phyloP scores from a whole-genome alignment of 1,140 invertebrate genomes.

The Condylostylus longicornis region DNA sequence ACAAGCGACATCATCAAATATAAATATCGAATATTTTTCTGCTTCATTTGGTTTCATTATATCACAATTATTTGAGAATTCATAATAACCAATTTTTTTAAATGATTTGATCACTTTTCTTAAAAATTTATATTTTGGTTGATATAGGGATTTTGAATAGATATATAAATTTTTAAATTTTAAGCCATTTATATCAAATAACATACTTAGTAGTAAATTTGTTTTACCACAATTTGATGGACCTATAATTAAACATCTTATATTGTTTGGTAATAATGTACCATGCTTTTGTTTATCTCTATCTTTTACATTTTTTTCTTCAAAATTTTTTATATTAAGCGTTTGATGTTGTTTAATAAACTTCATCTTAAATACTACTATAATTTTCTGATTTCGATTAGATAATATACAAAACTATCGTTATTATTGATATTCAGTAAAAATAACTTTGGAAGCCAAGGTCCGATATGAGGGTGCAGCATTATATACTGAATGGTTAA shows the following conservation, averaged over 20 bases:
- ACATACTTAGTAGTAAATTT: conserved; percentile 21
- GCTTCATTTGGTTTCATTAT: conserved; percentile 10
- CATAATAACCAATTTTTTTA: conserved; percentile 10
- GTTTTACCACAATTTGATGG: conserved; percentile 27
- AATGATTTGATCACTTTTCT: conserved; percentile 11
- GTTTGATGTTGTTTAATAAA: conserved; percentile 9
- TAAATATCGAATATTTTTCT: conserved; percentile 19
- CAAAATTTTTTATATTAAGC: conserved; percentile 9
- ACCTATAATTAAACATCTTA: conserved; percentile 16
- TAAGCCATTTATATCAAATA: conserved; percentile 22
- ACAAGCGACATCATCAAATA: conserved; percentile 30
- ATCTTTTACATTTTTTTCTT: conserved; percentile 5
- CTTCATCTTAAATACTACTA: conserved; percentile 11
- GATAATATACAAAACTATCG: too few relatives aligned
- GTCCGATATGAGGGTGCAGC: too few relatives aligned
- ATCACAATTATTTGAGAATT: conserved; percentile 8
- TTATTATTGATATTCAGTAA: too few relatives aligned
- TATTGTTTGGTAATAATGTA: conserved; percentile 16
- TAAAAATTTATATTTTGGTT: conserved; percentile 21
- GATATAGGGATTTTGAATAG: conserved; percentile 18
- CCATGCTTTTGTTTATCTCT: too few relatives aligned
- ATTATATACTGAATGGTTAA: too few relatives aligned
- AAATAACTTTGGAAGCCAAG: too few relatives aligned
- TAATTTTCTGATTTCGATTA: too few relatives aligned
- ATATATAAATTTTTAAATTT: conserved; percentile 26